Evolutionary conservation across 2,888 invertebrate species (phyloP), one percentile per base, ranked within the genome.

Genomic region (Pandemis heparana): DNA sequence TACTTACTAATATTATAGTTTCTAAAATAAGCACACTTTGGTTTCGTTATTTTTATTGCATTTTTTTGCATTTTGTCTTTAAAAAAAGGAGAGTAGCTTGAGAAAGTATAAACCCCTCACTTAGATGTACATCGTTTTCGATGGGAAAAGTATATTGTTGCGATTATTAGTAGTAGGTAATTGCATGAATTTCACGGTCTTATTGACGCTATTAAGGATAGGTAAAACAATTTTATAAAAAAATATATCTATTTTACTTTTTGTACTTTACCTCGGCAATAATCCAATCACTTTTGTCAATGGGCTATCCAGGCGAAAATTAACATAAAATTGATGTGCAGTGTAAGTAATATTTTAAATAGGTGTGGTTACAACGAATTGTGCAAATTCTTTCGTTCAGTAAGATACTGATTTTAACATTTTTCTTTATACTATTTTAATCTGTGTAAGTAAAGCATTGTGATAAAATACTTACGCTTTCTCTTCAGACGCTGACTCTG

Each of bases 221-320:
- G 43, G 43, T 43, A 43, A 43, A 43, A 5, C 4, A 43, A 43
- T 10, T 43, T 14, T 5, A 46, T 10, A 46, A 46, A 1, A n/a
- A n/a, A n/a, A n/a, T n/a, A 48, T 46, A 59, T 59, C n/a, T 39
- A 60, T 46, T 68, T 38, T n/a, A 16, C 48, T 68, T 63, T 64
- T 16, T 78, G 84, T 91, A 96, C 96, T 95, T 96, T 98, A 98
- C 98, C 98, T 98, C 96, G 98, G 97, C 95, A 98, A 95, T 91
- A 97, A 96, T 95, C 97, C 97, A 96, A 98, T 98, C 97, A 98
- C 97, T 96, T 97, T 97, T 94, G 97, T 97, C 95, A 98, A 97
- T 94, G 98, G 97, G 95, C 95, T 96, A 95, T 95, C 95, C 95
- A 91, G 92, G 91, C 87, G 88, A 88, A 90, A 91, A 87, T 86